Evolutionary conservation across 1,140 invertebrate genomes (phyloP).

Genomic region (Ceratosolen solmsi): DNA sequence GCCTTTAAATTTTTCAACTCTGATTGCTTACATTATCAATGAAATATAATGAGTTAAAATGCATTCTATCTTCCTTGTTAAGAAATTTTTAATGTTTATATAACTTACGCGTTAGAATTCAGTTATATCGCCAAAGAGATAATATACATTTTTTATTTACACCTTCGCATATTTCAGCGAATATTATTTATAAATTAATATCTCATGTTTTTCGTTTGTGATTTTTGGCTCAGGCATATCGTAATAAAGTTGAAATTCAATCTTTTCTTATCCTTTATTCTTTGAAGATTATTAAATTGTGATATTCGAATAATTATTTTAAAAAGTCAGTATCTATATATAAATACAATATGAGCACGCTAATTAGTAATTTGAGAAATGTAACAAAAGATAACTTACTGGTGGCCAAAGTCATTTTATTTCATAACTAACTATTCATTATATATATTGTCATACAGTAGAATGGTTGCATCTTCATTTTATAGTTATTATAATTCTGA

Average conservation of each 20-base stretch:
- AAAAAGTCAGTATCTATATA: not conserved
- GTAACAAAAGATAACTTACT: not conserved
- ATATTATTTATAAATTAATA: not conserved
- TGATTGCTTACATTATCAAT: slow-evolving; percentile 2
- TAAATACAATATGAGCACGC: not conserved
- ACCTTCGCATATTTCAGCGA: not conserved
- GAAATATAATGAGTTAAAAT: slow-evolving; percentile 3
- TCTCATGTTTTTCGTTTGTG: not conserved
- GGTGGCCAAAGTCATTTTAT: too few species aligned
- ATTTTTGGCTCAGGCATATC: not conserved
- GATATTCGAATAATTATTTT: not conserved
- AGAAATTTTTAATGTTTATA: slow-evolving; percentile 5
- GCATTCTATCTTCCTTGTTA: slow-evolving; percentile 24
- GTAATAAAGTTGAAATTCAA: too few species aligned
- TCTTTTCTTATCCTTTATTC: too few species aligned
- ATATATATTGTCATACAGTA: too few species aligned
- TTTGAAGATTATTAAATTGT: too few species aligned
- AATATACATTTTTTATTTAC: not conserved
- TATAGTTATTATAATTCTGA: slow-evolving; percentile 31
- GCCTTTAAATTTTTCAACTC: not conserved
- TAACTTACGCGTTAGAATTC: not conserved
- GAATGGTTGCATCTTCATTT: not conserved
- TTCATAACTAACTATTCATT: too few species aligned
- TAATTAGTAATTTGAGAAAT: slow-evolving; percentile 8
- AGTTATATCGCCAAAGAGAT: not conserved